Evolutionary conservation across 2,113 vertebrate species (phyloP).

Genomic region (Petroica traversi): DNA sequence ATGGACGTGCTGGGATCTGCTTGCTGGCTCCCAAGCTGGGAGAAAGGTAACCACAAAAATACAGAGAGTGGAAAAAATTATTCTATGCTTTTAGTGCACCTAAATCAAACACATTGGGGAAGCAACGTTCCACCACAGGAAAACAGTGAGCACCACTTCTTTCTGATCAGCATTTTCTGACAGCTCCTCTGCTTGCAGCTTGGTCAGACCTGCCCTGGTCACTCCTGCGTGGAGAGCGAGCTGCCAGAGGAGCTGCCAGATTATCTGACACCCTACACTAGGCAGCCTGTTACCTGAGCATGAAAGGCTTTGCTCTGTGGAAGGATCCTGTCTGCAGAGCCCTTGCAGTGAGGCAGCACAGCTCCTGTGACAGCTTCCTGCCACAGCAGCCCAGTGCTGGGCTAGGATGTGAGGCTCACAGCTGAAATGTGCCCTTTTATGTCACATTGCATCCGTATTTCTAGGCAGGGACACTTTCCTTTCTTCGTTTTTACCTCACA

Average conservation of each 20-base stretch:
- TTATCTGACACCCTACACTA: neutral
- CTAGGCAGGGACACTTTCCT: neutral
- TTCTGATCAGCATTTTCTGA: neutral
- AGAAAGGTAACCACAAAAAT: constrained; percentile 6
- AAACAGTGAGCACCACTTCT: neutral
- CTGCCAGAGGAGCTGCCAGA: neutral
- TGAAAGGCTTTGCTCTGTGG: neutral
- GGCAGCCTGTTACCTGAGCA: neutral
- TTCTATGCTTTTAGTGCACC: neutral
- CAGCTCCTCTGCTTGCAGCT: neutral
- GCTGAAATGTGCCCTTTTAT: neutral
- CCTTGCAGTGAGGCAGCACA: neutral
- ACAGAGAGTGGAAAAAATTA: constrained; percentile 41
- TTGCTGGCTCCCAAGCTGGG: neutral
- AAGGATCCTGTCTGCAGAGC: neutral
- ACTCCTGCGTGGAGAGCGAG: neutral
- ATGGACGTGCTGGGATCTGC: neutral
- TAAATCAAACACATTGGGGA: neutral
- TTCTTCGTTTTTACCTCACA: neutral
- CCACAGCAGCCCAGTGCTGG: too few relatives aligned
- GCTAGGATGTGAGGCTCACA: neutral
- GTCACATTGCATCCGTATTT: neutral
- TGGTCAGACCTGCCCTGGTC: neutral
- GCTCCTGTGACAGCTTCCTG: neutral
- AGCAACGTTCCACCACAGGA: neutral